These are phyloP conservation scores for Proteles cristata DNA, from an alignment of 2,113 vertebrate genomes.

Conservation along the genomic window DNA sequence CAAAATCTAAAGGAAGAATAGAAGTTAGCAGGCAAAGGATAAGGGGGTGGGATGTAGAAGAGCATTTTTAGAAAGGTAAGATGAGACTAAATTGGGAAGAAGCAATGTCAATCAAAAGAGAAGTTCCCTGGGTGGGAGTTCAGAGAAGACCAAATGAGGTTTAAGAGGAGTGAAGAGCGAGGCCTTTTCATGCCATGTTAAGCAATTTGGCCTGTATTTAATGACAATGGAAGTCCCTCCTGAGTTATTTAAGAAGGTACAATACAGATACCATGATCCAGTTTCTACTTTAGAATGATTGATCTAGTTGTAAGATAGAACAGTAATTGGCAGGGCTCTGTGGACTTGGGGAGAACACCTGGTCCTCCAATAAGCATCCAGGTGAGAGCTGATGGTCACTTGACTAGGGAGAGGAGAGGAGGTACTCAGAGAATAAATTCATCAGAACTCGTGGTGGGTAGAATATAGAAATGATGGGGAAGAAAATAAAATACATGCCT, in stretches of 20 bases:
- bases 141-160: background rate
- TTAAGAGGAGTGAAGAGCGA: background rate
- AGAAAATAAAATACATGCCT: background rate
- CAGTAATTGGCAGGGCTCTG: background rate
- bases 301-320: background rate
- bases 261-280: background rate
- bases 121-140: background rate
- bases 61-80: background rate
- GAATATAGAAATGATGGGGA: background rate
- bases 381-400: background rate
- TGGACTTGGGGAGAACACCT: background rate
- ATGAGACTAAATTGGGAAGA: background rate
- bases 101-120: background rate
- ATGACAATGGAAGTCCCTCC: background rate
- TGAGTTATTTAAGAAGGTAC: background rate
- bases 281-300: background rate
- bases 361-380: too few species aligned
- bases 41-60: accelerated
- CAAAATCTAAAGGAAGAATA: background rate
- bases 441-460: background rate
- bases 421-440: background rate
- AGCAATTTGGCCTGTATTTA: background rate
- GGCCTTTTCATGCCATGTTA: background rate
- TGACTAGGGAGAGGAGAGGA: background rate
- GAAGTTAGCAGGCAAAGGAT: background rate